These are phyloP conservation scores for Brachypodius melanocephalos DNA, from an alignment of 2,113 vertebrate genomes.

Conservation along the genomic window DNA sequence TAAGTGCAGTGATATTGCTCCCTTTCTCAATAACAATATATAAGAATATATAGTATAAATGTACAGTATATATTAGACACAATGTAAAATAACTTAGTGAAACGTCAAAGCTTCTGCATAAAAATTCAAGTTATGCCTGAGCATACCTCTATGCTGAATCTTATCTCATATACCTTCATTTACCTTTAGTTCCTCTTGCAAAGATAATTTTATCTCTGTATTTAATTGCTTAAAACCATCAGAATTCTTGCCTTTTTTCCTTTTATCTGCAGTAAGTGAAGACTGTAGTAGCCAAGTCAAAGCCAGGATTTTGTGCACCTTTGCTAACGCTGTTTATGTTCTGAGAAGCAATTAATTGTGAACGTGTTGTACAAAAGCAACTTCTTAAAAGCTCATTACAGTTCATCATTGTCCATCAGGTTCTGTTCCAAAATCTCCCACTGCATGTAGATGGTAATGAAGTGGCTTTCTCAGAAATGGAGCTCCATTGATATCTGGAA, in stretches of 20 bases:
- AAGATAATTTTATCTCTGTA: background rate
- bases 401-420: background rate
- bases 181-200: background rate
- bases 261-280: background rate
- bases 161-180: background rate
- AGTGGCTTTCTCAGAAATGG: background rate
- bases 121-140: constrained; percentile 24
- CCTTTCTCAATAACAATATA: constrained; percentile 49
- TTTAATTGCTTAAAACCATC: background rate
- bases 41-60: constrained; percentile 49
- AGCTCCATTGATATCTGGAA: background rate
- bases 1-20: constrained; percentile 35
- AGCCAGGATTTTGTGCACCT: background rate
- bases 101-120: constrained; percentile 20
- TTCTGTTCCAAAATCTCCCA: background rate
- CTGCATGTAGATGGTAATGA: background rate
- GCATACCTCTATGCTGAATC: background rate
- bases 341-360: background rate
- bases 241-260: background rate
- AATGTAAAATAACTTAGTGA: constrained; percentile 30
- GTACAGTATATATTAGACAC: constrained; percentile 48
- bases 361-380: background rate
- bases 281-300: background rate
- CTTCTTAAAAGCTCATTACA: background rate
- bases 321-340: background rate